Base-by-base conservation (phyloP, 2,888 invertebrate species). In the Aplocera efformata region DNA sequence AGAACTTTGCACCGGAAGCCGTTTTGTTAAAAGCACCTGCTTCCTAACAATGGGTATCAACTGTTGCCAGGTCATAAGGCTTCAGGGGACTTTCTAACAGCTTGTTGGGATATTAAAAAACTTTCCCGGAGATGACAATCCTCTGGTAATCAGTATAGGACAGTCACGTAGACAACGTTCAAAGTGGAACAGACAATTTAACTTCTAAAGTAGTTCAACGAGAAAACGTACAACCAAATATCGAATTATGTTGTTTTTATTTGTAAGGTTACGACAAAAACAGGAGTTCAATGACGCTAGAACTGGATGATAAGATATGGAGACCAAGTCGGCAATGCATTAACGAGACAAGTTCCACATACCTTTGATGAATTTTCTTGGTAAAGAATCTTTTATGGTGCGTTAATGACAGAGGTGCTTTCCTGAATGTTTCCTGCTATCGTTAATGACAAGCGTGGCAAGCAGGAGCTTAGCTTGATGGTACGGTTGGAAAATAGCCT, bases 371-470 rank as follows among this genome's bases (percentile, higher is more conserved):
- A 46, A 46, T 51, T 52, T 50, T 44, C 43, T 46, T 27, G 41
- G 47, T 48, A 28, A 34, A 41, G 41, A 27, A 45, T 44, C 46
- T 33, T 42, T 45, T 40, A 50, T 41, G 50, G 50, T 46, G 33
- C 45, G 49, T 31, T 52, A 48, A 48, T 45, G 44, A 42, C 40
- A 17, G 27, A 42, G 46, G 50, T 47, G 50, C 42, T 42, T 52
- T 46, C 46, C 48, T 36, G 10, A 9, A 36, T 46, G 48, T 52
- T 52, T 52, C 29, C 35, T 24, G 20, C 22, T 6, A 29, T n/a
- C n/a, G n/a, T n/a, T n/a, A n/a, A n/a, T n/a, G n/a, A n/a, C n/a
- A n/a, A n/a, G n/a, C n/a, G n/a, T n/a, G n/a, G n/a, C n/a, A n/a
- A n/a, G n/a, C n/a, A n/a, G n/a, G n/a, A n/a, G n/a, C n/a, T n/a